phyloP scores from a whole-genome alignment of 2,113 vertebrate species.

The Lophius piscatorius region DNA sequence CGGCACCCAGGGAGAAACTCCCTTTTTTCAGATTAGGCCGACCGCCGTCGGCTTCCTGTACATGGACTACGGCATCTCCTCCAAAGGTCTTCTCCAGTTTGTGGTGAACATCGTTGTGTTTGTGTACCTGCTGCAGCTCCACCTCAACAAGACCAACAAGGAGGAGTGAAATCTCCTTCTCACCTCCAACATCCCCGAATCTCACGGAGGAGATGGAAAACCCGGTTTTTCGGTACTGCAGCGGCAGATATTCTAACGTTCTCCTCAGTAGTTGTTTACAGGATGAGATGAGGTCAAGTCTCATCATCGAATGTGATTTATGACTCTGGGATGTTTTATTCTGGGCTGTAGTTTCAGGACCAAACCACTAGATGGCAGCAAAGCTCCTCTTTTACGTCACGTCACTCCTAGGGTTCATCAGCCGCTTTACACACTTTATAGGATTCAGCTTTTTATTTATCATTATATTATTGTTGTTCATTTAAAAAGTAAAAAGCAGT shows the following conservation, averaged over 20 bases:
- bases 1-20: neutral
- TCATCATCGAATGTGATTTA: too few relatives aligned
- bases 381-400: neutral
- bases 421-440: neutral
- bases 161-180: constrained; percentile 21
- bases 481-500: too few relatives aligned
- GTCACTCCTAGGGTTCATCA: neutral
- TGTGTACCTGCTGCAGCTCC: constrained; percentile 75
- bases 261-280: too few relatives aligned
- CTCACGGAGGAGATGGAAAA: neutral
- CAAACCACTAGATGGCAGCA: too few relatives aligned
- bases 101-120: constrained; percentile 75
- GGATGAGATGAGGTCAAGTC: too few relatives aligned
- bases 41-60: constrained; percentile 88
- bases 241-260: too few relatives aligned
- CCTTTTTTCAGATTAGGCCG: constrained; percentile 66
- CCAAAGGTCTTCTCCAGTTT: constrained; percentile 79
- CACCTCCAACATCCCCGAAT: neutral
- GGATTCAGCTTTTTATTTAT: constrained; percentile 7
- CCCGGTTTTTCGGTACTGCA: neutral
- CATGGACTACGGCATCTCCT: constrained; percentile 83
- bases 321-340: too few relatives aligned
- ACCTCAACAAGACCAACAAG: constrained; percentile 21
- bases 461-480: too few relatives aligned
- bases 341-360: too few relatives aligned